A percentile compares a stretch with the other conserved stretches of the same genome.
Evolutionary conservation across 1,140 invertebrate species (phyloP).

Genomic region (Rhynchophorus ferrugineus): DNA sequence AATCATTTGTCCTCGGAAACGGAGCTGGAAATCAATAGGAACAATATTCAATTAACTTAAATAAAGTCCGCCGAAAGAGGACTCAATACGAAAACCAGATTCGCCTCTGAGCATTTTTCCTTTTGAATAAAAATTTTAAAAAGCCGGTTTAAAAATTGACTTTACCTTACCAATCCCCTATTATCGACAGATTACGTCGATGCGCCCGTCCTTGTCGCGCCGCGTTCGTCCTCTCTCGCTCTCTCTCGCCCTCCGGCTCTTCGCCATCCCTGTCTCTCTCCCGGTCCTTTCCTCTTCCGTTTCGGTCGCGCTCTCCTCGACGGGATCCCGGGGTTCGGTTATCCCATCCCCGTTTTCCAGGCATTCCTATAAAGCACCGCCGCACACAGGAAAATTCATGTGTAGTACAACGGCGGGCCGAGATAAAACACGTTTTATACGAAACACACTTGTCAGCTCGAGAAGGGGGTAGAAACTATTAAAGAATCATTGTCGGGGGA

Average conservation of each 20-base stretch:
- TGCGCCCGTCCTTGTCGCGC: neutral
- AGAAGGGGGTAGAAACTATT: constrained; percentile 14
- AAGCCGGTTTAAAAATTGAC: neutral
- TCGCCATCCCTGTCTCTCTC: too few relatives aligned
- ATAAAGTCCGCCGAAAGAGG: too few relatives aligned
- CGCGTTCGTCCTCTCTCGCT: too few relatives aligned
- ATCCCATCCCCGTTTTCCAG: neutral
- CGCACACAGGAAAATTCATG: constrained; percentile 21
- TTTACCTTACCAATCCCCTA: neutral
- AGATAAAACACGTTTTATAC: constrained; percentile 25
- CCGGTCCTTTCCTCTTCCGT: too few relatives aligned
- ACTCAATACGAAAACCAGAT: too few relatives aligned
- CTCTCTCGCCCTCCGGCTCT: too few relatives aligned
- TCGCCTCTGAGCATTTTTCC: too few relatives aligned
- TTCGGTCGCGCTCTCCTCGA: too few relatives aligned
- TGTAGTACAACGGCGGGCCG: constrained; percentile 21
- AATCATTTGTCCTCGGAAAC: too few relatives aligned
- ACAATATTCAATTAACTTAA: too few relatives aligned
- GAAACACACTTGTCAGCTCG: constrained; percentile 19
- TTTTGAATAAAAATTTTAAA: too few relatives aligned
- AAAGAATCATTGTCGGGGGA: constrained; percentile 2
- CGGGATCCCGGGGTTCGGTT: neutral
- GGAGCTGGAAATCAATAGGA: too few relatives aligned
- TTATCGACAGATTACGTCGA: neutral
- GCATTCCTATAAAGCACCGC: neutral